A percentile compares a stretch with the other conserved stretches of the same genome.
Conservation (phyloP, 2,888 invertebrate species). For the Caradrina clavipalpis region DNA sequence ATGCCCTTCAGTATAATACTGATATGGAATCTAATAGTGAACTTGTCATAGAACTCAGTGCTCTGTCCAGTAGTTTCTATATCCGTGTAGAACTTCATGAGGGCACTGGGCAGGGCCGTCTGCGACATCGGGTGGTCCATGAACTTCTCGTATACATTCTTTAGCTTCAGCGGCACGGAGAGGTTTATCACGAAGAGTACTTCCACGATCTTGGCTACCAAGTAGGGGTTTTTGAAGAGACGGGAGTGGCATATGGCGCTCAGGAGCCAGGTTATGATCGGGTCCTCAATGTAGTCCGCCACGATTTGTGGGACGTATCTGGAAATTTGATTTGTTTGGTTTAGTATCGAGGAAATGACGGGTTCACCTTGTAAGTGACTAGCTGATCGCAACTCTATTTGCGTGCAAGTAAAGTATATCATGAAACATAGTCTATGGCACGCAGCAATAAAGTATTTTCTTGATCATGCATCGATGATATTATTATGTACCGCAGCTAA, state of each 20-base stretch:
- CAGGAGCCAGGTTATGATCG: slow-evolving; percentile 96
- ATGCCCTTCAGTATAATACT: slow-evolving; percentile 98
- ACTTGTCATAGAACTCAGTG: slow-evolving; percentile 99
- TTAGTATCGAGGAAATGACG: neutral
- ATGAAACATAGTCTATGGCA: too few relatives aligned
- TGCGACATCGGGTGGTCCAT: slow-evolving; percentile 95
- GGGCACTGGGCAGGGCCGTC: slow-evolving; percentile 95
- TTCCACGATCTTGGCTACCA: slow-evolving; percentile 98
- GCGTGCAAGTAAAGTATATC: too few relatives aligned
- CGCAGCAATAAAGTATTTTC: too few relatives aligned
- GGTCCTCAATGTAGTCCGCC: slow-evolving; percentile 94
- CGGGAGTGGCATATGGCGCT: slow-evolving; percentile 97
- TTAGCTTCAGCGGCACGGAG: slow-evolving; percentile 89
- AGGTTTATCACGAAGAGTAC: slow-evolving; percentile 95
- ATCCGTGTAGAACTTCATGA: slow-evolving; percentile 99
- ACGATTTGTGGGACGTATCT: slow-evolving; percentile 95
- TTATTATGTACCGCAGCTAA: too few relatives aligned
- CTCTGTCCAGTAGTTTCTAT: slow-evolving; percentile 99
- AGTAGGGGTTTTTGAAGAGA: slow-evolving; percentile 98
- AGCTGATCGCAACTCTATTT: neutral
- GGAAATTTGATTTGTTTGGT: slow-evolving; percentile 36
- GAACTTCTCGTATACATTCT: slow-evolving; percentile 93
- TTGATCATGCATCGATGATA: too few relatives aligned
- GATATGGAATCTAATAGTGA: slow-evolving; percentile 99
- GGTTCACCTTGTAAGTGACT: neutral